A percentile compares a stretch with the other conserved stretches of the same genome.
These are phyloP conservation scores for Orientallactaga bullata DNA, from an alignment of 2,113 vertebrate genomes.

Conservation along the genomic window DNA sequence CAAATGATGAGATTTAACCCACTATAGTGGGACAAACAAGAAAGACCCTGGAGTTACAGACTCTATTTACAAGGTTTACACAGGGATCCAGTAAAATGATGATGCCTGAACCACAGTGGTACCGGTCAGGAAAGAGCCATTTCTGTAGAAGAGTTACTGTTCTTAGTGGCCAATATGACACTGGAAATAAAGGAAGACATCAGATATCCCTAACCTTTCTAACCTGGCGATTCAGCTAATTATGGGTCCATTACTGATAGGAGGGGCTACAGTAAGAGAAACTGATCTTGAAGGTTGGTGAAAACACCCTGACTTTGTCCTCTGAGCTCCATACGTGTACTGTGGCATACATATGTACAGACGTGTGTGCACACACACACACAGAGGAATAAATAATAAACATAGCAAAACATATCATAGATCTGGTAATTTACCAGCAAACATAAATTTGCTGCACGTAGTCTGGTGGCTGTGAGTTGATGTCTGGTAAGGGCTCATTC, in stretches of 20 bases:
- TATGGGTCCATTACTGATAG: neutral
- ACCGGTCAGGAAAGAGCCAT: neutral
- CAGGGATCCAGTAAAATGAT: fast-evolving
- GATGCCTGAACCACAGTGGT: fast-evolving
- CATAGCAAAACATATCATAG: neutral
- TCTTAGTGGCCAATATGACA: neutral
- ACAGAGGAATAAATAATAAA: no score
- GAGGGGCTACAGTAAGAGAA: neutral
- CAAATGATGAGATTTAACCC: neutral
- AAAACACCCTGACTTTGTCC: no score
- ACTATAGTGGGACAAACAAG: neutral
- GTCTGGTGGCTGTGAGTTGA: neutral
- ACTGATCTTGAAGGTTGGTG: neutral
- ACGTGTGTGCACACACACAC: no score
- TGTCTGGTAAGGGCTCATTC: neutral
- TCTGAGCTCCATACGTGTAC: no score
- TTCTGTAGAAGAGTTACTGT: neutral
- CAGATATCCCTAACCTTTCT: neutral
- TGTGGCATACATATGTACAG: no score
- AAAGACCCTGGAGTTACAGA: neutral
- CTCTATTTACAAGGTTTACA: neutral
- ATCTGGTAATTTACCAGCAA: neutral
- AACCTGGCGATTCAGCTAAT: neutral
- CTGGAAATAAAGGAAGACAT: neutral
- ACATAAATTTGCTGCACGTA: neutral